Base-by-base conservation (phyloP, 2,888 invertebrate genomes). In the Trissoscelio sp. region DNA sequence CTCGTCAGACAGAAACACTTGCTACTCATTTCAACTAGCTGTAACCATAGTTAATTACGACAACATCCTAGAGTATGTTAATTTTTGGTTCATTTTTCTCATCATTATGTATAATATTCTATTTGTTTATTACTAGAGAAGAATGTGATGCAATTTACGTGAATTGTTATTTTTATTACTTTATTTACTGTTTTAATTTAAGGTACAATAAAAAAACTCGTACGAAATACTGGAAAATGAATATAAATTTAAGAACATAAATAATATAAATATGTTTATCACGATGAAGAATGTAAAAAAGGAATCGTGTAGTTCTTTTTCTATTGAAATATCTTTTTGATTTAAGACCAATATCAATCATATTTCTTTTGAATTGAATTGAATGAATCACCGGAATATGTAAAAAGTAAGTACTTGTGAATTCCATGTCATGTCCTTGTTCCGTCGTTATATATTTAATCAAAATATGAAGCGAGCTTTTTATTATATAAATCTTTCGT, bases 1-100 rank as follows among this genome's bases (percentile, higher is more conserved):
- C 46, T 28, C 48, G 62, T 62, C 62, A 62, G 62, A 62, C 62
- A 48, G 62, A 62, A 62, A 48, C 62, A 62, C 62, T 62, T 37
- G 64, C 39, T 42, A 60, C 60, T 60, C 60, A 31, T 42, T 66
- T 66, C 37, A 34, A 37, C 66, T 34, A 48, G 64, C 12, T 67
- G 66, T 53, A 42, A 16, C 51, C 42, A 28, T 39, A 53, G 39
- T 53, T 67, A 53, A 53, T 67, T 67, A 28, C 18, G 12, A 53
- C 67, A 31, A 44, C 55, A 34, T 55, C n/a, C 12, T 24, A 18
- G 24, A 67, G 28, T 55, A 14, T 14, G 55, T 24, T 67, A 55
- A 67, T 67, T 53, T 42, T 51, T 55, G n/a, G 55, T 24, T 67
- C 42, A 67, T 67, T 53, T 42, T 51, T 55, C 42, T 67, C 42